A percentile compares a stretch with the other conserved stretches of the same genome.
Evolutionary conservation across 2,888 invertebrate species (phyloP).

Genomic region (Protodeltote pygarga): DNA sequence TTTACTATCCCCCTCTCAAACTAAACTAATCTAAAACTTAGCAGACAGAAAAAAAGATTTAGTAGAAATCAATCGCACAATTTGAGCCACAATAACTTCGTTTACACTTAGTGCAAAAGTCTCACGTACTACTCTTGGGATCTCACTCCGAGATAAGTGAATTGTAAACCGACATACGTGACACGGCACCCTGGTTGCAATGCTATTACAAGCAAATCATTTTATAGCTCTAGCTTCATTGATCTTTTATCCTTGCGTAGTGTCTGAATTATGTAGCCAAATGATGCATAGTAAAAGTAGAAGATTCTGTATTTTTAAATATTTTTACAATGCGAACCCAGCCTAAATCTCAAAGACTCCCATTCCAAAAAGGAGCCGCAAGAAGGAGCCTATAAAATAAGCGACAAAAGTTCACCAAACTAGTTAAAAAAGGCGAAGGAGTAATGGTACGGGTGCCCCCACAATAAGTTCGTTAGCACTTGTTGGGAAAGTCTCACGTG

Average conservation of each 20-base stretch:
- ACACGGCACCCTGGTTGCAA: constrained; percentile 40
- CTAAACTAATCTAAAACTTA: neutral
- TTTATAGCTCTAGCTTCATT: constrained; percentile 1
- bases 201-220: constrained; percentile 21
- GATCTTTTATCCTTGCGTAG: no score
- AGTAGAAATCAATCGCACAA: constrained; percentile 17
- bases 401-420: constrained; percentile 6
- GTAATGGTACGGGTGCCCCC: constrained; percentile 25
- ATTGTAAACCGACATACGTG: constrained; percentile 71
- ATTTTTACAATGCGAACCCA: no score
- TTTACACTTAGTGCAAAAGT: constrained; percentile 57
- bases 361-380: no score
- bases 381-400: no score
- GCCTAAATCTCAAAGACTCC: no score
- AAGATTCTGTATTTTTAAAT: no score
- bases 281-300: no score
- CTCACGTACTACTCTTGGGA: constrained; percentile 66
- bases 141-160: constrained; percentile 66
- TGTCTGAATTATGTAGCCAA: no score
- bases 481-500: constrained; percentile 35
- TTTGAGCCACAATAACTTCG: constrained; percentile 55
- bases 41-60: neutral
- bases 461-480: constrained; percentile 41
- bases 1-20: no score
- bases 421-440: constrained; percentile 23